Conservation (phyloP, 2,113 vertebrate genomes). For the Desmodus rotundus region DNA sequence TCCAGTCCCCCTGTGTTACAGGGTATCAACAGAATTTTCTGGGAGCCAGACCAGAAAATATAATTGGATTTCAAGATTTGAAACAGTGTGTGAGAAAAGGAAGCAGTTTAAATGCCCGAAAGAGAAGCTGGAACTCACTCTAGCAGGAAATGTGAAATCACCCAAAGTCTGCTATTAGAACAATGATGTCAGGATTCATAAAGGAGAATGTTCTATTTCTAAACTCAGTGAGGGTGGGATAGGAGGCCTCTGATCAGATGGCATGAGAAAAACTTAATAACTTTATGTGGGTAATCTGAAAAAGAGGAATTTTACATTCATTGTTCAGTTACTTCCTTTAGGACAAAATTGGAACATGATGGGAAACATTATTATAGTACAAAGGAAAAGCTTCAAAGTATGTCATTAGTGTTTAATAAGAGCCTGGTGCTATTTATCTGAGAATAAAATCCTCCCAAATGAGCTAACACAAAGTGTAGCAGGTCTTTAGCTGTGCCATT, state of each 20-base stretch:
- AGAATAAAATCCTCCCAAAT: constrained; percentile 1
- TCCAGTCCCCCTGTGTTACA: not conserved
- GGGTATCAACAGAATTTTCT: not conserved
- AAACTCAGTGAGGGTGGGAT: not conserved
- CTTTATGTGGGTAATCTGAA: not conserved
- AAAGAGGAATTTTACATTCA: not conserved
- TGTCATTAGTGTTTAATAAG: not conserved
- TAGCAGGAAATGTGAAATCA: not conserved
- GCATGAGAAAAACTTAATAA: not conserved
- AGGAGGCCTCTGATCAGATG: not conserved
- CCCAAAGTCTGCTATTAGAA: not conserved
- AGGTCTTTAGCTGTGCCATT: not conserved
- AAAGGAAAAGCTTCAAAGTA: not conserved
- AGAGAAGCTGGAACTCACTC: not conserved
- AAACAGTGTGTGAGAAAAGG: not conserved
- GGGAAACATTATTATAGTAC: not conserved
- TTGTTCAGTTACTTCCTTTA: not conserved
- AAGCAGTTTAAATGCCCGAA: not conserved
- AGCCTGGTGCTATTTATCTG: not conserved
- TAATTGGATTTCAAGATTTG: not conserved
- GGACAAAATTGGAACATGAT: not conserved
- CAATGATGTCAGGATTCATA: not conserved
- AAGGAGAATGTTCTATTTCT: not conserved
- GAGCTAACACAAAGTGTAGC: not conserved
- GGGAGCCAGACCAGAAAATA: not conserved